Evolutionary conservation across 2,797 vertebrate genomes (phyloP).

Genomic region (Dendrocincla tyrannina): DNA sequence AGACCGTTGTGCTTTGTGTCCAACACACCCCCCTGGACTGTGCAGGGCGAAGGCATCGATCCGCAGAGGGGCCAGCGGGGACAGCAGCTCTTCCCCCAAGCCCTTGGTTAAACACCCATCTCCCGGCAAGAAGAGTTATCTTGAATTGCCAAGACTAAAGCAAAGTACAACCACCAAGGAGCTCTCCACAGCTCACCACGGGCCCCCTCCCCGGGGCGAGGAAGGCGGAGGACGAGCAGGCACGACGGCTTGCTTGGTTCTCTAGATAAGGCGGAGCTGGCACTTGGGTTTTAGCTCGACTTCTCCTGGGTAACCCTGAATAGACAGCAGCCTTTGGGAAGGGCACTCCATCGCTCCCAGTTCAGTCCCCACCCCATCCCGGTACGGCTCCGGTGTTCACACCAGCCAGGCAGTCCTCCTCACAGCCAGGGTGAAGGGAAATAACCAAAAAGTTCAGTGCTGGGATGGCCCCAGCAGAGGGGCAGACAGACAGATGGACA

Average conservation of each 20-base stretch:
- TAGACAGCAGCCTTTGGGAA: background rate
- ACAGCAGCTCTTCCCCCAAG: constrained; percentile 69
- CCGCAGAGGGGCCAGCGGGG: constrained; percentile 68
- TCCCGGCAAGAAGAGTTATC: constrained; percentile 29
- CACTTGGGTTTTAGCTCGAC: constrained; percentile 55
- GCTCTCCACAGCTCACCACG: background rate
- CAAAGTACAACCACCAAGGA: constrained; percentile 27
- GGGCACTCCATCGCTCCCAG: background rate
- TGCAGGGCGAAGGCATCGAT: constrained; percentile 71
- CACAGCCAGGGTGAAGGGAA: background rate
- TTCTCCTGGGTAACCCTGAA: constrained; percentile 35
- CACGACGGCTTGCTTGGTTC: constrained; percentile 46
- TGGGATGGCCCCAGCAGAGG: background rate
- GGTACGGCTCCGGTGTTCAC: background rate
- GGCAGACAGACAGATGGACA: background rate
- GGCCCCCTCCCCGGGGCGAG: background rate
- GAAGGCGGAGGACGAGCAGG: constrained; percentile 37
- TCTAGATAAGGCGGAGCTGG: constrained; percentile 60
- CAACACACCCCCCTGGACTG: constrained; percentile 51
- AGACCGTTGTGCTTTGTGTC: constrained; percentile 78
- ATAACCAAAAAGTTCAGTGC: background rate
- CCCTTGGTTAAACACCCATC: constrained; percentile 64
- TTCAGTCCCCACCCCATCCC: background rate
- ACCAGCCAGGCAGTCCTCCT: background rate
- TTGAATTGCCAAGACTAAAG: constrained; percentile 55